phyloP scores from a whole-genome alignment of 2,113 vertebrate genomes.

The Promerops cafer region DNA sequence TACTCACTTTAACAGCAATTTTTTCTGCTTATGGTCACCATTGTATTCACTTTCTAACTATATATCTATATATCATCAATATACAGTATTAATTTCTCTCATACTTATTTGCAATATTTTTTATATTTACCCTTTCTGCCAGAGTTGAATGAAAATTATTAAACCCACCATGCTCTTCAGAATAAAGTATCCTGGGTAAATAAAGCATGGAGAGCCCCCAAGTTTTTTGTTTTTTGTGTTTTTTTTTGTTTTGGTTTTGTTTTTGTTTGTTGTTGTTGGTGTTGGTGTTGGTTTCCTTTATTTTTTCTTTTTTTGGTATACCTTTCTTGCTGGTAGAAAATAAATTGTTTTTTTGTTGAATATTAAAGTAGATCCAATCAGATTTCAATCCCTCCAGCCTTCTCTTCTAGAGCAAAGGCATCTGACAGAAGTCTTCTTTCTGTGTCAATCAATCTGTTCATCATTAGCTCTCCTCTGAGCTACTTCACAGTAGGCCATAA shows the following conservation, averaged over 20 bases:
- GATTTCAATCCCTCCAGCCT: background rate
- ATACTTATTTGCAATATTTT: background rate
- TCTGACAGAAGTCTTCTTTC: background rate
- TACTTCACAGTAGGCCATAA: background rate
- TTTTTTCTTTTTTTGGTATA: fast-evolving
- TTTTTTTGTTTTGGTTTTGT: background rate
- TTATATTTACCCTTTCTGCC: background rate
- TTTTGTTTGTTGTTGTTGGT: too few species aligned
- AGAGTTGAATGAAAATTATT: background rate
- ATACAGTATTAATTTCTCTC: background rate
- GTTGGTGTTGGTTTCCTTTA: too few species aligned
- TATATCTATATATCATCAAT: background rate
- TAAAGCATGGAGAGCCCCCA: background rate
- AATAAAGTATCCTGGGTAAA: background rate
- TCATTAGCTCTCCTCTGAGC: background rate
- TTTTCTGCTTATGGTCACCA: background rate
- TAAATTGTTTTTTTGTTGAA: background rate
- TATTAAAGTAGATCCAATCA: background rate
- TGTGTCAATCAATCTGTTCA: background rate
- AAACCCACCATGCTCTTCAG: background rate
- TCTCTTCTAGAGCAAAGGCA: background rate
- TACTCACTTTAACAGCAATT: background rate
- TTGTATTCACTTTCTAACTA: background rate
- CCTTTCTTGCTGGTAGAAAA: background rate
- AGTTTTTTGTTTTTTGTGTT: fast-evolving